These are phyloP conservation scores for Gopherus flavomarginatus DNA, from an alignment of 2,113 vertebrate genomes.

Conservation along the genomic window DNA sequence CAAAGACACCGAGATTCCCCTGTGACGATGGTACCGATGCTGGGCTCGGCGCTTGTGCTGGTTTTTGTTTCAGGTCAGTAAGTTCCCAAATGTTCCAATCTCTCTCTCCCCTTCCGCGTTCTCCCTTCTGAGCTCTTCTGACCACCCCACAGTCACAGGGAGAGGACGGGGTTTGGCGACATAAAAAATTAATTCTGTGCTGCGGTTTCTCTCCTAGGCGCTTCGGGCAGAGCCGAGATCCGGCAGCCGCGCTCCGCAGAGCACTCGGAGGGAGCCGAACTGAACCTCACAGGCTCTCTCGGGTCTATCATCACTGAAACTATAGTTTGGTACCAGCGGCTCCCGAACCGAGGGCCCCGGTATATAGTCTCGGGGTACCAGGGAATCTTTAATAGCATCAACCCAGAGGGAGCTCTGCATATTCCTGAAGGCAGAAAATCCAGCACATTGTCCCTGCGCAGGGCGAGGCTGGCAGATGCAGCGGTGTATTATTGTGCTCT, in stretches of 20 bases:
- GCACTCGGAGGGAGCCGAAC: background rate
- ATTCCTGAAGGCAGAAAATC: background rate
- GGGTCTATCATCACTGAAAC: rapidly evolving
- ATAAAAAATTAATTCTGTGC: no score
- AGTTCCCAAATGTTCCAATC: no score
- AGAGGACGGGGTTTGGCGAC: no score
- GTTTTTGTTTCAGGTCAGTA: no score
- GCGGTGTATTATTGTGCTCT: background rate
- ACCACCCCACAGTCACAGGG: no score
- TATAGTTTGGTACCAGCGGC: background rate
- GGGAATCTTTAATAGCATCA: rapidly evolving
- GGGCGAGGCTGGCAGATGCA: background rate
- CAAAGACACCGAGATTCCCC: no score
- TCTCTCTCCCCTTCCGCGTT: no score
- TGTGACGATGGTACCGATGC: no score
- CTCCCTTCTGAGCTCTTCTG: no score
- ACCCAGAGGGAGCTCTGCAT: background rate
- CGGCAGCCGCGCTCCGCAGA: background rate
- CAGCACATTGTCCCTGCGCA: background rate
- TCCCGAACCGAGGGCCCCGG: background rate
- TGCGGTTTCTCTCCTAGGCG: no score
- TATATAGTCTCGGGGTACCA: background rate
- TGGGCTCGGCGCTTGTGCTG: no score
- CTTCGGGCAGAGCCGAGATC: no score
- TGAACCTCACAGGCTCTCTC: background rate